These are phyloP conservation scores for Perodicticus potto DNA, from an alignment of 2,797 vertebrate species.

Conservation along the genomic window DNA sequence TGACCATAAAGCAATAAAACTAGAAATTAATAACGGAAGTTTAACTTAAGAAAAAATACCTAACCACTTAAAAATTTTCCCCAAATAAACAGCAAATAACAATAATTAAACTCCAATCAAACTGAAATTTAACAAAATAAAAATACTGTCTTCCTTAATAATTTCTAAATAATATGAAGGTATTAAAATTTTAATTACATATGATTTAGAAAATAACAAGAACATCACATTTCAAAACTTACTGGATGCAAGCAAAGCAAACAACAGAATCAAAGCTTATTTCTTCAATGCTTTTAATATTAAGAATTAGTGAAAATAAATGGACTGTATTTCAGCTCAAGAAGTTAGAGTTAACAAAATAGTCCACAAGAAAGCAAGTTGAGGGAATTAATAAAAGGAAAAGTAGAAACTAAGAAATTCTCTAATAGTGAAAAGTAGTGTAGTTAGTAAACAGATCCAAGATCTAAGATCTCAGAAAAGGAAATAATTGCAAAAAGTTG, in stretches of 20 bases:
- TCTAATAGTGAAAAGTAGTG: background rate
- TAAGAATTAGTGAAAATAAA: background rate
- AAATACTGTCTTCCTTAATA: background rate
- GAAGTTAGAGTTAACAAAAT: constrained; percentile 29
- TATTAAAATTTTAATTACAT: constrained; percentile 44
- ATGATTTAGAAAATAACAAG: constrained; percentile 37
- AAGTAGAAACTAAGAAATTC: constrained; percentile 1
- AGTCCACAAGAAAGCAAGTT: background rate
- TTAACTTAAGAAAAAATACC: background rate
- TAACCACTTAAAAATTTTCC: background rate
- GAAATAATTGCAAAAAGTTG: background rate
- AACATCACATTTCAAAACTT: background rate
- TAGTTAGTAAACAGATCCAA: constrained; percentile 38
- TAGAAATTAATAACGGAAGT: background rate
- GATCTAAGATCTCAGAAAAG: background rate
- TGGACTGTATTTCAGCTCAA: background rate
- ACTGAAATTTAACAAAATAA: background rate
- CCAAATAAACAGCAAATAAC: background rate
- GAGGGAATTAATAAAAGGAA: constrained; percentile 35
- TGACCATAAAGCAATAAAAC: background rate
- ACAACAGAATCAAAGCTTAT: constrained; percentile 29
- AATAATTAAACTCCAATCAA: background rate
- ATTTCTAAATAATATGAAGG: background rate
- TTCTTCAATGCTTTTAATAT: constrained; percentile 23
- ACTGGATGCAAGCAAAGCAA: background rate